Evolutionary conservation across 2,113 vertebrate genomes (phyloP), one percentile per base, ranked within the genome.

Genomic region (Halcyon malimbica): DNA sequence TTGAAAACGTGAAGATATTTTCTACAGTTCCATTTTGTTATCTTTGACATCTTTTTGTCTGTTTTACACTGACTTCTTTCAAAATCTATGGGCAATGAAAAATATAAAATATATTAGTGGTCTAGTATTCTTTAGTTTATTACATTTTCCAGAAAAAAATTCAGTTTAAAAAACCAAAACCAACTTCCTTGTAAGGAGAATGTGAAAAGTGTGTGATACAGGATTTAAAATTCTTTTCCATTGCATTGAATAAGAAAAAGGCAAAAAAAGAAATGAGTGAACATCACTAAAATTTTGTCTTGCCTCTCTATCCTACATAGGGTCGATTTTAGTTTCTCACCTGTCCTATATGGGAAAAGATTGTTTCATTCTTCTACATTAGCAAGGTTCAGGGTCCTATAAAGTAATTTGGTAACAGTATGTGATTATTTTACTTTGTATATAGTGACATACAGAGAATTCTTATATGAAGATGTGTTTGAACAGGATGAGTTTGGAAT

Each of bases 291-390:
- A 89, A 31, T 60, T 67, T 78, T 87, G 6, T 95, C 87, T 63
- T 96, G 18, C 75, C 13, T 92, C 79, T 97, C 42, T 83, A 10
- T 90, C 37, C 83, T 87, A n/a, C 93, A 92, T 87, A 89, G 83
- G n/a, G 67, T 57, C 89, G 63, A 63, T 74, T 94, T 95, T 87
- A 87, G 21, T 93, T 93, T 87, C 41, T 81, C 24, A 69, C 21
- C 10, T 93, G 20, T 57, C 50, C 60, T 53, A 1, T 80, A 23
- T 57, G 15, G 63, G 57, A 76, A 76, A 93, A 92, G 31, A 73
- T 50, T 51, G 5, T 77, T 88, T 91, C 2, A 3, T 93, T n/a
- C 50, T 76, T 76, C 37, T 73, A 41, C 4, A 10, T 31, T 82
- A 46, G 51, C 20, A 60, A 87, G 48, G 57, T 67, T 78, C 50